Evolutionary conservation across 2,113 vertebrate species (phyloP).

Genomic region (Circaetus cinerascens): DNA sequence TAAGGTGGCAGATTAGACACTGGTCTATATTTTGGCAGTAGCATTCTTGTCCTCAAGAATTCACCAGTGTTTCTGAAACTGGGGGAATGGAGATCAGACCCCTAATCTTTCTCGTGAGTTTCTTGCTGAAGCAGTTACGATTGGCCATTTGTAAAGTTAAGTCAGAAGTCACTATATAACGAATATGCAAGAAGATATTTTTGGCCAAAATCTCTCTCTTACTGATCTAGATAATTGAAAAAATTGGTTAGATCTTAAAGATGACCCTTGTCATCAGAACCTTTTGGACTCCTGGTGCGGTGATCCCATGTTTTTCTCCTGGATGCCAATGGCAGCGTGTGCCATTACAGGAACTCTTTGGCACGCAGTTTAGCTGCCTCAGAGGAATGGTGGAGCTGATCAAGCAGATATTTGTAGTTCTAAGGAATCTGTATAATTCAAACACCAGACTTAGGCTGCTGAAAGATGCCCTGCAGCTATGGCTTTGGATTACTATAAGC

Average conservation of each 20-base stretch:
- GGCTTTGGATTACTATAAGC: neutral
- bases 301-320: neutral
- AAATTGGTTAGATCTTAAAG: neutral
- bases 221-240: neutral
- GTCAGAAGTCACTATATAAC: neutral
- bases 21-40: neutral
- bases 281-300: neutral
- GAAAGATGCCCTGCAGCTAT: neutral
- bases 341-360: neutral
- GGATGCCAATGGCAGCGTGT: neutral
- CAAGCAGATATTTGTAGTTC: neutral
- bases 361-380: neutral
- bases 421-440: neutral
- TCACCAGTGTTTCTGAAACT: neutral
- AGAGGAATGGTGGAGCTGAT: neutral
- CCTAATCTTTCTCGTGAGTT: neutral
- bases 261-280: neutral
- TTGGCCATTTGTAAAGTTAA: neutral
- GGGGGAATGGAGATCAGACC: fast-evolving
- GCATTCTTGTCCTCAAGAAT: neutral
- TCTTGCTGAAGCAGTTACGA: neutral
- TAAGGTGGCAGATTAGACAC: neutral
- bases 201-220: neutral
- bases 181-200: neutral
- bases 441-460: neutral